Conservation (phyloP, 2,113 vertebrate genomes). For the Cariama cristata region DNA sequence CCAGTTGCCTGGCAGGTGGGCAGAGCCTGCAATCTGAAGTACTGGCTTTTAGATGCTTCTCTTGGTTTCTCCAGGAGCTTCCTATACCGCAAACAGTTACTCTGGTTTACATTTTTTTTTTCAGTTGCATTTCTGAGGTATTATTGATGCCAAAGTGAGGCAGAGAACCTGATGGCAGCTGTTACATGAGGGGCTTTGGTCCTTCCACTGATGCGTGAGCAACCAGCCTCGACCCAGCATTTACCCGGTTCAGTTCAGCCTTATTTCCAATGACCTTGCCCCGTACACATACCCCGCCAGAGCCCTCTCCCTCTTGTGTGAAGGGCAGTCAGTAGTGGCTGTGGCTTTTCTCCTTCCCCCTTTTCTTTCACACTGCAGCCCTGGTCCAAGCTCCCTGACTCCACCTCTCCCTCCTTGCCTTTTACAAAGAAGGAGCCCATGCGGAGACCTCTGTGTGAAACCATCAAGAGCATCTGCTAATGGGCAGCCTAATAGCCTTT, state of each 20-base stretch:
- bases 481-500: conserved; percentile 70
- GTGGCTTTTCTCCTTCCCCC: background rate
- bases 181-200: background rate
- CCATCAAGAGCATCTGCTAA: conserved; percentile 71
- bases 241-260: background rate
- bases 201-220: background rate
- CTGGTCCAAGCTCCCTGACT: background rate
- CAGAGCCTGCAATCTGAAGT: background rate
- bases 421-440: conserved; percentile 8
- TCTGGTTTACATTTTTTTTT: background rate
- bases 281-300: background rate
- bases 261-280: background rate
- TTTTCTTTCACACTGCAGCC: background rate
- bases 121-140: background rate
- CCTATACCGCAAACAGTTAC: background rate
- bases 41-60: background rate
- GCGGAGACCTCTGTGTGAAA: conserved; percentile 56
- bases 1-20: background rate
- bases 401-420: background rate
- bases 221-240: background rate
- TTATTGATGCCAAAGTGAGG: background rate
- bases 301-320: background rate
- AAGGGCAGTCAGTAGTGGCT: background rate
- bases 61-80: background rate
- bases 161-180: background rate